Conservation (phyloP, 2,113 vertebrate species). For the Tragelaphus strepsiceros region DNA sequence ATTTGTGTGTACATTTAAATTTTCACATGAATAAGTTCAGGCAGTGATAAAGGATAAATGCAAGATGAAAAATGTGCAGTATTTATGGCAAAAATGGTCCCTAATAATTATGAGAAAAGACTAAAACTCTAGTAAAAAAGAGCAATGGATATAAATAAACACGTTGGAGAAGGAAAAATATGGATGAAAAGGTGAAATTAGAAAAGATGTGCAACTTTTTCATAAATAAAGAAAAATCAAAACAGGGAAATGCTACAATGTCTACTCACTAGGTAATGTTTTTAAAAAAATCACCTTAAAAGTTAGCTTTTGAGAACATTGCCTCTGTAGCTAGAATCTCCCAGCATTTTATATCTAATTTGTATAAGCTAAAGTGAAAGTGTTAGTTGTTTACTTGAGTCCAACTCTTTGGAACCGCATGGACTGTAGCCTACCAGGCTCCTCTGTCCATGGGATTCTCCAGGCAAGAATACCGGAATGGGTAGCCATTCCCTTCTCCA, state of each 20-base stretch:
- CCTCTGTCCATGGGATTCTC: not conserved
- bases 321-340: not conserved
- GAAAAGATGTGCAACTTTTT: not conserved
- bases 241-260: not conserved
- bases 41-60: not conserved
- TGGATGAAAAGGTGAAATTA: not conserved
- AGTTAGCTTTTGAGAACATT: not conserved
- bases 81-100: not conserved
- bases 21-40: not conserved
- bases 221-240: not conserved
- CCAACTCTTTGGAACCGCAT: not conserved
- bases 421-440: not conserved
- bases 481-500: not conserved
- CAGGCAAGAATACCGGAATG: not conserved
- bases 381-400: not conserved
- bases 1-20: not conserved
- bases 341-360: not conserved
- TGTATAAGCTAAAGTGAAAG: not conserved
- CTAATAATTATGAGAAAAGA: not conserved
- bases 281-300: not conserved
- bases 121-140: not conserved
- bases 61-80: not conserved
- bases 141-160: not conserved
- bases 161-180: not conserved
- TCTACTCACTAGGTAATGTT: not conserved